Conservation (phyloP, 2,888 invertebrate species). For the Nephrotoma appendiculata region DNA sequence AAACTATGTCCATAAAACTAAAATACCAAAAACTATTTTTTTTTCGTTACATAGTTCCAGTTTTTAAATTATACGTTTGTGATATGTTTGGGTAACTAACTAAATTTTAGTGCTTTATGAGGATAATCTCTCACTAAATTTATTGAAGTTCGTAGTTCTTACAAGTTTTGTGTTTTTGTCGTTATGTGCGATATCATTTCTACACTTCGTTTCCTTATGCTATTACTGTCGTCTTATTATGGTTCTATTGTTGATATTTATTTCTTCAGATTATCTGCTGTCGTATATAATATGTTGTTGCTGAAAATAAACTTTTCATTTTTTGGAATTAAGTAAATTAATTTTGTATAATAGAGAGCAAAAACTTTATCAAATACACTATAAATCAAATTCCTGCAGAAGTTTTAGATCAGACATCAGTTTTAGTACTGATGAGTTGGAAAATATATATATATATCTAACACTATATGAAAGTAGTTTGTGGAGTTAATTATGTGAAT, state of each 20-base stretch:
- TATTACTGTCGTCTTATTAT: background rate
- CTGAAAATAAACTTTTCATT: background rate
- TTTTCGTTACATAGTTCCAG: background rate
- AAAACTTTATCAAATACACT: background rate
- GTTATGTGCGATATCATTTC: background rate
- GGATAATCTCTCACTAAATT: background rate
- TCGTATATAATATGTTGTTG: background rate
- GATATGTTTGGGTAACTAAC: background rate
- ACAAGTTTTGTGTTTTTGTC: background rate
- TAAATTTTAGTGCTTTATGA: background rate
- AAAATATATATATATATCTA: too few species aligned
- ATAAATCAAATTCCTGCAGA: background rate
- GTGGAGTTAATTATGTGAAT: too few species aligned
- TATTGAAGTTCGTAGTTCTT: background rate
- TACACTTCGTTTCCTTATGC: background rate
- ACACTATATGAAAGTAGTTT: too few species aligned
- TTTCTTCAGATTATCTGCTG: background rate
- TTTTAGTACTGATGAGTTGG: too few species aligned
- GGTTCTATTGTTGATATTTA: background rate
- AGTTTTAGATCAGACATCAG: too few species aligned
- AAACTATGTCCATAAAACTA: background rate
- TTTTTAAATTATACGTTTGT: background rate
- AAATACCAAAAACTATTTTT: background rate
- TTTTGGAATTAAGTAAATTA: background rate
- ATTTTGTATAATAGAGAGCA: background rate